Conservation (phyloP, 2,888 invertebrate species). For the Epistrophe grossulariae region DNA sequence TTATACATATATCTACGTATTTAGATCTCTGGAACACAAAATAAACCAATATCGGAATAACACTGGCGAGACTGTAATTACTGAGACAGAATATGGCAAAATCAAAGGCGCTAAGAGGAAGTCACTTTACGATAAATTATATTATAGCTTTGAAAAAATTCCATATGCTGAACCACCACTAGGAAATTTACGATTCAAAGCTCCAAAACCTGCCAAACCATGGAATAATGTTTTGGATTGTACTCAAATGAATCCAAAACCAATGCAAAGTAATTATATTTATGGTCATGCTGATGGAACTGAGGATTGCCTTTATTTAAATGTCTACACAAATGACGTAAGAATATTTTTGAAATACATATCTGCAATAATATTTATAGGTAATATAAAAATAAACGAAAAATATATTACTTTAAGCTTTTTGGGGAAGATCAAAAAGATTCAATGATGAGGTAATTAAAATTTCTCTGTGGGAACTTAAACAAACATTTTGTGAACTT, state of each 20-base stretch:
- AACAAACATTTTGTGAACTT: too few species aligned
- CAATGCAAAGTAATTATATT: constrained; percentile 81
- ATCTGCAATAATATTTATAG: too few species aligned
- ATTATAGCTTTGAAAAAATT: constrained; percentile 82
- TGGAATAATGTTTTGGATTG: constrained; percentile 84
- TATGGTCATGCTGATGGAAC: constrained; percentile 83
- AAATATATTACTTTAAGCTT: too few species aligned
- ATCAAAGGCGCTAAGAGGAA: constrained; percentile 81
- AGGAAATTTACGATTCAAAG: constrained; percentile 81
- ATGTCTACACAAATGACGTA: constrained; percentile 83
- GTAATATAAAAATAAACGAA: too few species aligned
- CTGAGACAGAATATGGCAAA: constrained; percentile 82
- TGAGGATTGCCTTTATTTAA: constrained; percentile 86
- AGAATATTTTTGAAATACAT: constrained; percentile 62
- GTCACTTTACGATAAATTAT: constrained; percentile 81
- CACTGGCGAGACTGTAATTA: constrained; percentile 80
- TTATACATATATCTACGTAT: background rate
- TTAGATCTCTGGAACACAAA: constrained; percentile 81
- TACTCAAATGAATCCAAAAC: constrained; percentile 78
- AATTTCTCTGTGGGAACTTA: too few species aligned
- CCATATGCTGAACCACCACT: constrained; percentile 83
- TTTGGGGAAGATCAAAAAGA: too few species aligned
- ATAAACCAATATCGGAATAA: constrained; percentile 80
- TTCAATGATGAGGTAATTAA: too few species aligned
- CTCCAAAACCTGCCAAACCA: constrained; percentile 82